Evolutionary conservation across 2,888 invertebrate genomes (phyloP).

Genomic region (Epicampocera succincta): DNA sequence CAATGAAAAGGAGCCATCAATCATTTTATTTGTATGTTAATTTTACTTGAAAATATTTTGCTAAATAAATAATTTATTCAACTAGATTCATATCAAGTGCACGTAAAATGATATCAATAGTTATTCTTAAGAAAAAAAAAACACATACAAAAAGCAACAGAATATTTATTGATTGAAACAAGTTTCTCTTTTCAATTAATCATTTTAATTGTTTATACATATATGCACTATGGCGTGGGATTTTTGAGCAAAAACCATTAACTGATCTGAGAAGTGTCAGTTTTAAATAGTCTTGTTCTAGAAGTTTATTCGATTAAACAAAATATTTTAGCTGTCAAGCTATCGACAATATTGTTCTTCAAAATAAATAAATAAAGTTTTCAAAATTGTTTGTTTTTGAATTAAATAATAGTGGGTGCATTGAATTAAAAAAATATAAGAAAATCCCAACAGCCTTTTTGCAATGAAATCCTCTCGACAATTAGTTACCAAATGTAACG

Average conservation of each 20-base stretch:
- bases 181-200: slow-evolving; percentile 16
- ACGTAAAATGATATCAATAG: slow-evolving; percentile 42
- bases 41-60: no score
- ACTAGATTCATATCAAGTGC: neutral
- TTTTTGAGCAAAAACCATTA: neutral
- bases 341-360: neutral
- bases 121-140: slow-evolving; percentile 20
- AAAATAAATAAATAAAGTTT: no score
- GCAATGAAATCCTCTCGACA: no score
- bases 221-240: slow-evolving; percentile 42
- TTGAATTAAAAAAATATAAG: no score
- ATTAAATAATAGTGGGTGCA: no score
- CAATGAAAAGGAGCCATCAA: no score
- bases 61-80: neutral
- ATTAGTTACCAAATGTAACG: no score
- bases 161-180: slow-evolving; percentile 20
- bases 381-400: no score
- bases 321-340: neutral
- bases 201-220: slow-evolving; percentile 18
- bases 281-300: neutral
- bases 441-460: no score
- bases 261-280: slow-evolving; percentile 12
- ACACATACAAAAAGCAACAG: neutral
- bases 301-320: neutral
- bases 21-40: no score